A percentile compares a stretch with the other conserved stretches of the same genome.
phyloP scores from a whole-genome alignment of 1,140 invertebrate species.

The Brachionus plicatilis region DNA sequence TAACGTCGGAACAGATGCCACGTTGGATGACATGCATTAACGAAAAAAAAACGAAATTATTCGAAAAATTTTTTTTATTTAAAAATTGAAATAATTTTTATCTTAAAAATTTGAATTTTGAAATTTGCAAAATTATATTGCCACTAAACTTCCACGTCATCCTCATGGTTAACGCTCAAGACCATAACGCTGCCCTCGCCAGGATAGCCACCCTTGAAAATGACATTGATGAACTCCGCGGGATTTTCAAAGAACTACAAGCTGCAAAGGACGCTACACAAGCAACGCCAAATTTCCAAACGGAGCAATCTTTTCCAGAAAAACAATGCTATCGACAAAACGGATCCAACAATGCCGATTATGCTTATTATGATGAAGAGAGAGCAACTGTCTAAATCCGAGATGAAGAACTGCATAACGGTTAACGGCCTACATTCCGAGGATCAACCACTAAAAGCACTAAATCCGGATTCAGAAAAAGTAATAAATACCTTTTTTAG shows the following conservation, averaged over 20 bases:
- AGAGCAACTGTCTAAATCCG: neutral
- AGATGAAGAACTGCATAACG: neutral
- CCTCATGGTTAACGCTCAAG: neutral
- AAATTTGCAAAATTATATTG: no score
- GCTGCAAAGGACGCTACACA: neutral
- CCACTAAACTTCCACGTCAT: neutral
- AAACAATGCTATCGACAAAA: neutral
- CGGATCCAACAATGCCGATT: neutral
- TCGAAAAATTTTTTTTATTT: no score
- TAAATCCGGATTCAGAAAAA: neutral
- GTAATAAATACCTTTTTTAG: neutral
- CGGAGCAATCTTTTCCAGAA: neutral
- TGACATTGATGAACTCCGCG: neutral
- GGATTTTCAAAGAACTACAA: neutral
- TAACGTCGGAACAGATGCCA: no score
- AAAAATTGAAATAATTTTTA: no score
- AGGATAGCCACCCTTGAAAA: no score
- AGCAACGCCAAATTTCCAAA: neutral
- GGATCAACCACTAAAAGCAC: neutral
- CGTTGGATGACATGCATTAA: no score
- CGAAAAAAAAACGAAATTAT: no score
- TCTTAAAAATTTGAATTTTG: no score
- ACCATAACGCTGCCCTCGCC: neutral
- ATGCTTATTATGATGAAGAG: neutral
- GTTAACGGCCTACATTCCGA: neutral